Base-by-base conservation (phyloP, 2,888 invertebrate species). In the Pachymerium ferrugineum region DNA sequence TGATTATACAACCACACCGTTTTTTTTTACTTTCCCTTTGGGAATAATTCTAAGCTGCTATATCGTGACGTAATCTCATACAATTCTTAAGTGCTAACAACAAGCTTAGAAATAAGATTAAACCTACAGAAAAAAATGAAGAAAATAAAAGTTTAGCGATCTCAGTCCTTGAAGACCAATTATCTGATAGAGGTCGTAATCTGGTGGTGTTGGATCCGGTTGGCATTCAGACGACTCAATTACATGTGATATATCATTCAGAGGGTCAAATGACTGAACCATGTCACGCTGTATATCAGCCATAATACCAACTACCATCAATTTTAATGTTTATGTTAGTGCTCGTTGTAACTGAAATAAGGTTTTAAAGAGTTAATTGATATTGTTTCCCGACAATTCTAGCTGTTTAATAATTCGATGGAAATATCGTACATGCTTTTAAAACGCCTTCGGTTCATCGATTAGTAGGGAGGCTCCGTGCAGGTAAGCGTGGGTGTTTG, bases 401-500 rank as follows among this genome's bases (percentile, higher is more conserved):
- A n/a, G n/a, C n/a, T n/a, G n/a, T n/a, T n/a, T n/a, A n/a, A n/a
- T n/a, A n/a, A n/a, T n/a, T n/a, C n/a, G n/a, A n/a, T n/a, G n/a
- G n/a, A n/a, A n/a, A n/a, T n/a, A n/a, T n/a, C n/a, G n/a, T n/a
- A n/a, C n/a, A 22, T 25, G 62, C 62, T 1, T 62, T 1, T 25
- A n/a, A n/a, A n/a, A 8, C 47, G 14, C 25, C 25, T 28, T 62
- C 28, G 25, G 4, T 22, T 25, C 22, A 62, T 62, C 62, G 62
- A 62, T 62, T 62, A 28, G 62, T 10, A 62, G 28, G 62, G 28
- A n/a, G n/a, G n/a, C n/a, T n/a, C n/a, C 62, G 62, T 25, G 62
- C 62, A 62, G 62, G 62, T 38, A 38, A 38, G 38, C 38, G 38
- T 62, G 28, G 62, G 62, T n/a, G 62, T 62, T 62, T 28, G 62